phyloP scores from a whole-genome alignment of 2,797 vertebrate genomes.

The Bryconaethiops microstoma region DNA sequence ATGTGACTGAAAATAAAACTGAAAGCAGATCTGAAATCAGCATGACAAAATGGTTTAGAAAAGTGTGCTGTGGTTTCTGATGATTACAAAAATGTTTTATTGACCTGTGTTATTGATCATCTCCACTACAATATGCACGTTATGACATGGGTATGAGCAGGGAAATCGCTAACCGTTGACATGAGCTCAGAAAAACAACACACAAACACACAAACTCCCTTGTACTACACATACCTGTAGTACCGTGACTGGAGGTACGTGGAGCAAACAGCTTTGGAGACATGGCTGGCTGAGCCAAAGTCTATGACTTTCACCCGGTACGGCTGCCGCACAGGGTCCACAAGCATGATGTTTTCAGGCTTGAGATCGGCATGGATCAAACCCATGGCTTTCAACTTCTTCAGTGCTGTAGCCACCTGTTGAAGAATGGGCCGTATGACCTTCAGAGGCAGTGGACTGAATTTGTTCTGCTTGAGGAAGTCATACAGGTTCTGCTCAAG shows the following conservation, averaged over 20 bases:
- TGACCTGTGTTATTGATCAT: no score
- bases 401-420: constrained; percentile 97
- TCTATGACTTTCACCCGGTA: constrained; percentile 99
- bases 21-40: no score
- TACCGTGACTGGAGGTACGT: constrained; percentile 99
- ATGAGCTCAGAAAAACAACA: no score
- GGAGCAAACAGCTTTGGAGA: constrained; percentile 99
- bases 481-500: constrained; percentile 98
- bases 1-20: no score
- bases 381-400: constrained; percentile 96
- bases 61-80: no score
- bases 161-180: no score
- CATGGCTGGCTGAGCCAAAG: constrained; percentile 98
- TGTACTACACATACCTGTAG: constrained; percentile 85
- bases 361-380: constrained; percentile 99
- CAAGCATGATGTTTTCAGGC: constrained; percentile 99
- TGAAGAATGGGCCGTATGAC: constrained; percentile 97
- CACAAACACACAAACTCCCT: background rate
- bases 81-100: no score
- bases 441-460: constrained; percentile 96
- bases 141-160: no score
- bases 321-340: constrained; percentile 95
- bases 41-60: no score
- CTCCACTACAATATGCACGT: no score
- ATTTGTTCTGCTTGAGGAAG: constrained; percentile 99